phyloP scores from a whole-genome alignment of 2,888 invertebrate species.

The Pristionchus mayeri region DNA sequence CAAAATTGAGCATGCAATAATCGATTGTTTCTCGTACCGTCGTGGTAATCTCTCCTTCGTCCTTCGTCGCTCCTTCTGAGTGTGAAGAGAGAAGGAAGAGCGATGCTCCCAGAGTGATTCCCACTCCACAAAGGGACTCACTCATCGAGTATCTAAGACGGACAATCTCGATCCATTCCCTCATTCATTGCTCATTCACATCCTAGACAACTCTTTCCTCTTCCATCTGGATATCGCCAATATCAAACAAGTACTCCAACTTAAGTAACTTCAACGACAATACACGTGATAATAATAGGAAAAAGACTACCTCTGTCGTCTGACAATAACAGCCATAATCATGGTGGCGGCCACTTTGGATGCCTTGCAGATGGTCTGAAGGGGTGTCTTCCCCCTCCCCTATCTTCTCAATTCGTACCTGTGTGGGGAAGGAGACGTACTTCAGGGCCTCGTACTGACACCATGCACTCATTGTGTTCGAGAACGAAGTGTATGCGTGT shows the following conservation, averaged over 20 bases:
- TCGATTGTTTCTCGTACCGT: neutral
- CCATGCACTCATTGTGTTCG: slow-evolving; percentile 98
- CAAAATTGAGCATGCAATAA: neutral
- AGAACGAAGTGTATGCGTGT: slow-evolving; percentile 94
- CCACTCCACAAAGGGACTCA: slow-evolving; percentile 91
- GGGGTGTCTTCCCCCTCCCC: neutral
- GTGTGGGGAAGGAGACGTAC: slow-evolving; percentile 97
- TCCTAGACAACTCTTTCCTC: too few species aligned
- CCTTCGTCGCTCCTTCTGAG: neutral
- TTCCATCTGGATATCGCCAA: too few species aligned
- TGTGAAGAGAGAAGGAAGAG: slow-evolving; percentile 85
- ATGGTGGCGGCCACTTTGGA: slow-evolving; percentile 98
- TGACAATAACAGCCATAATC: slow-evolving; percentile 95
- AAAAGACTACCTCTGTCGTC: slow-evolving; percentile 75
- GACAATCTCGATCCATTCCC: too few species aligned
- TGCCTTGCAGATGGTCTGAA: slow-evolving; percentile 85
- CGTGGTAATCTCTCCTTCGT: slow-evolving; percentile 31
- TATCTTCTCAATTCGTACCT: slow-evolving; percentile 79
- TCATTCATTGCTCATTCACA: too few species aligned
- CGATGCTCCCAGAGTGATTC: slow-evolving; percentile 93
- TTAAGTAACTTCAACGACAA: too few species aligned
- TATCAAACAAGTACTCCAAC: too few species aligned
- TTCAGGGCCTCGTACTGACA: slow-evolving; percentile 99
- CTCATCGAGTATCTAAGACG: slow-evolving; percentile 79
- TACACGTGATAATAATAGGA: too few species aligned